A percentile compares a stretch with the other conserved stretches of the same genome.
phyloP scores from a whole-genome alignment of 2,113 vertebrate genomes.

The Laterallus jamaicensis region DNA sequence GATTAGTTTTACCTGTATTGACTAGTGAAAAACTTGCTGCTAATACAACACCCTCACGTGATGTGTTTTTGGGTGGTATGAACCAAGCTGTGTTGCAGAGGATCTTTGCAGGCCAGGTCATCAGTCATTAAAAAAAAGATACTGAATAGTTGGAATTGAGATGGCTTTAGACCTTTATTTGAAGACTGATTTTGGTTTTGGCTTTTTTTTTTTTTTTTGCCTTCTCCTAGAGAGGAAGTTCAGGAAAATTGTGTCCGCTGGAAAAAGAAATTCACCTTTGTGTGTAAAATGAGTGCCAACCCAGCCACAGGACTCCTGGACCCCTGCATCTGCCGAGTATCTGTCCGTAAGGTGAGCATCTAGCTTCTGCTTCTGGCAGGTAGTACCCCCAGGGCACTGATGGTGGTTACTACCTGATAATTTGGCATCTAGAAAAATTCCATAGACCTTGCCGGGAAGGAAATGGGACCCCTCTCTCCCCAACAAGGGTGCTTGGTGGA shows the following conservation, averaged over 20 bases:
- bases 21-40: not conserved
- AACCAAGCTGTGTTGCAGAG: not conserved
- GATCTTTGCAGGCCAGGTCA: not conserved
- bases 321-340: constrained; percentile 92
- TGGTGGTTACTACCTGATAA: not conserved
- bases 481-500: not conserved
- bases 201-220: not conserved
- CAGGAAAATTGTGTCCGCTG: constrained; percentile 96
- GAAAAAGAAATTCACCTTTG: constrained; percentile 93
- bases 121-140: not conserved
- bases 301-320: constrained; percentile 94
- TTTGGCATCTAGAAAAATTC: not conserved
- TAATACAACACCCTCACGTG: not conserved
- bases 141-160: not conserved
- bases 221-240: constrained; percentile 85
- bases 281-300: constrained; percentile 98
- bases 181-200: not conserved
- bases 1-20: not conserved
- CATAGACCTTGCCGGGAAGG: not conserved
- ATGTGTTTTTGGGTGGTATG: not conserved
- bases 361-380: not conserved
- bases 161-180: not conserved
- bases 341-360: constrained; percentile 90
- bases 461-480: not conserved
- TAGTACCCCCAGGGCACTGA: not conserved